A percentile compares a stretch with the other conserved stretches of the same genome.
These are phyloP conservation scores for Synanceia verrucosa DNA, from an alignment of 2,797 vertebrate species.

Conservation along the genomic window DNA sequence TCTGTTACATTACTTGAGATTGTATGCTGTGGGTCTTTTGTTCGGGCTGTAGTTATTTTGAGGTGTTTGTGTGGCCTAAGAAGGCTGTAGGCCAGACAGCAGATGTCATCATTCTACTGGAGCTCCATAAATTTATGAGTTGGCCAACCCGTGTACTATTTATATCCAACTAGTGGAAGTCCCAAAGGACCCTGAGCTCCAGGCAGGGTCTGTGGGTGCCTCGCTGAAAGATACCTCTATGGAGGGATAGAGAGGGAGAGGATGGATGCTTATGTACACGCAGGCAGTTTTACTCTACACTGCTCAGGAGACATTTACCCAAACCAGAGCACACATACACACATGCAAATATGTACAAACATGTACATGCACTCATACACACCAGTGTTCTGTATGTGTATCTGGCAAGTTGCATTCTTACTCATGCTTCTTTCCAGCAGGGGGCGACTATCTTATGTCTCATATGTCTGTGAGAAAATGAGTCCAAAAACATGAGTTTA, in stretches of 20 bases:
- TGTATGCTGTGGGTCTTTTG: slow-evolving; percentile 31
- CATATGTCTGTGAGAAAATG: too few relatives aligned
- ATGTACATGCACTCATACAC: neutral
- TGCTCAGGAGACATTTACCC: slow-evolving; percentile 1
- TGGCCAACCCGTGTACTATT: slow-evolving; percentile 78
- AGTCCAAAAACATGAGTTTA: too few relatives aligned
- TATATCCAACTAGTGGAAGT: slow-evolving; percentile 73
- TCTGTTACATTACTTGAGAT: slow-evolving; percentile 19
- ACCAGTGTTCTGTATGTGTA: too few relatives aligned
- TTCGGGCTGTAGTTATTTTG: slow-evolving; percentile 59
- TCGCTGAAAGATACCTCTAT: slow-evolving; percentile 63
- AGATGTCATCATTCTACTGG: slow-evolving; percentile 74
- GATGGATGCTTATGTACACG: slow-evolving; percentile 50
- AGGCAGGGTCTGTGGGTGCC: slow-evolving; percentile 70
- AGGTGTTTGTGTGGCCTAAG: slow-evolving; percentile 63
- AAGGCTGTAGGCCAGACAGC: slow-evolving; percentile 69
- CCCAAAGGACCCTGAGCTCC: slow-evolving; percentile 68
- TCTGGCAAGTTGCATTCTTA: neutral
- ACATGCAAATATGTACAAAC: neutral
- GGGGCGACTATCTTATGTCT: too few relatives aligned
- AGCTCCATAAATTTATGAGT: slow-evolving; percentile 77
- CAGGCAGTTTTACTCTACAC: slow-evolving; percentile 41
- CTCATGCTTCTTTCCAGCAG: neutral
- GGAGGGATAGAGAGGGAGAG: slow-evolving; percentile 22
- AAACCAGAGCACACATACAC: neutral